Conservation (phyloP, 2,888 invertebrate species). For the Axea sp. region DNA sequence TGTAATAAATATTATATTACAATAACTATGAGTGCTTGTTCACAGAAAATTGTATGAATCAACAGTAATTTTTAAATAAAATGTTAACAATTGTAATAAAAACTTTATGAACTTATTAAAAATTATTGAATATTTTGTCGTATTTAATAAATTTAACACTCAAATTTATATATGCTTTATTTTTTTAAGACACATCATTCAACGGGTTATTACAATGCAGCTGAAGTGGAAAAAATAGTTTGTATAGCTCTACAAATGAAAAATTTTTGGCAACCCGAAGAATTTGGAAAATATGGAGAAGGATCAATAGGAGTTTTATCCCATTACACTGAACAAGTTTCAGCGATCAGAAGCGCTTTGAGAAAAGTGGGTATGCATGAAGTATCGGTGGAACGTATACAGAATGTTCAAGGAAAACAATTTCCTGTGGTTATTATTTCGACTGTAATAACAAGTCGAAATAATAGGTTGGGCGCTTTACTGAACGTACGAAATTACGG, state of each 20-base stretch:
- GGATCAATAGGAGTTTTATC: conserved; percentile 91
- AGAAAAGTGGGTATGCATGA: conserved; percentile 86
- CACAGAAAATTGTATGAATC: no score
- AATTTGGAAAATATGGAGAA: conserved; percentile 87
- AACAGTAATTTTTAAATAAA: no score
- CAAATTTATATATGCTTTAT: not conserved
- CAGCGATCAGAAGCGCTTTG: conserved; percentile 87
- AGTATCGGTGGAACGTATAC: conserved; percentile 89
- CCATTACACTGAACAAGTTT: conserved; percentile 90
- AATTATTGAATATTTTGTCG: no score
- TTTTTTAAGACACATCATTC: conserved; percentile 79
- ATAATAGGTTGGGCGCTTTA: conserved; percentile 82
- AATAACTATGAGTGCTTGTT: no score
- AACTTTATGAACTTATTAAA: no score
- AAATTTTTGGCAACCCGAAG: conserved; percentile 85
- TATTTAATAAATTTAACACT: no score
- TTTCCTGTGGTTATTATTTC: conserved; percentile 90
- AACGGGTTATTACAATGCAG: conserved; percentile 90
- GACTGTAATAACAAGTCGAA: conserved; percentile 87
- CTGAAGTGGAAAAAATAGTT: conserved; percentile 90
- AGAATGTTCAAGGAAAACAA: conserved; percentile 93
- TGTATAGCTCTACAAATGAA: conserved; percentile 87
- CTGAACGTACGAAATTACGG: conserved; percentile 86
- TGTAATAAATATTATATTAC: no score
- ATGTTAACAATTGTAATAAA: no score